Percentiles rank a stretch among this genome's conserved stretches.
phyloP scores from a whole-genome alignment of 1,140 invertebrate species.

The Aphidius ervi region DNA sequence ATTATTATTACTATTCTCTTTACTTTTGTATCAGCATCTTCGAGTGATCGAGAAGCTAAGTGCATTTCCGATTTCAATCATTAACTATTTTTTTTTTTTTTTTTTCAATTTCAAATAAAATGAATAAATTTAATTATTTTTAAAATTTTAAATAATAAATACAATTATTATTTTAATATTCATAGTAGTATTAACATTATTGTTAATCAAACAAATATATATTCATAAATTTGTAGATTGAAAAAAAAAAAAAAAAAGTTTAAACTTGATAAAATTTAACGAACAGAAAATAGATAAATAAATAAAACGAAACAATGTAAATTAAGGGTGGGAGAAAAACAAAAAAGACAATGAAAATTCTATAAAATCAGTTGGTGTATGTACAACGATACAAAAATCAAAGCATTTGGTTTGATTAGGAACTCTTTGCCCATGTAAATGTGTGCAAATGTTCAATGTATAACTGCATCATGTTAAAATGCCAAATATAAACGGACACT shows the following conservation, averaged over 20 bases:
- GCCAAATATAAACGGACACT: not conserved
- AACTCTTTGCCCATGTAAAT: slow-evolving; percentile 13
- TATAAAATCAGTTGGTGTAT: slow-evolving; percentile 1
- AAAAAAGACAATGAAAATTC: not conserved
- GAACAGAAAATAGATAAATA: no score
- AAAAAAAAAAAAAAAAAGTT: no score
- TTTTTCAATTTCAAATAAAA: no score
- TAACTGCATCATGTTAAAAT: no score
- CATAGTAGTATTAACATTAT: no score
- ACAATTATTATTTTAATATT: not conserved
- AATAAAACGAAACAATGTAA: not conserved
- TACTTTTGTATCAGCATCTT: slow-evolving; percentile 11
- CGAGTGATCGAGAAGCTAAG: slow-evolving; percentile 18
- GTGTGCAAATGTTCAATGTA: not conserved
- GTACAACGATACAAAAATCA: not conserved
- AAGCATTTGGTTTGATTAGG: slow-evolving; percentile 7
- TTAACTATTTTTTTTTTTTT: slow-evolving; percentile 8
- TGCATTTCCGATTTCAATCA: slow-evolving; percentile 23
- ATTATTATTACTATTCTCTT: not conserved
- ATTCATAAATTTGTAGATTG: no score
- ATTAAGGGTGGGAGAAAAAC: not conserved
- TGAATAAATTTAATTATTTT: no score
- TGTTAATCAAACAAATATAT: no score
- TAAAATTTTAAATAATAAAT: not conserved
- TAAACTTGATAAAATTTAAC: no score